These are phyloP conservation scores for Polypterus bichir DNA, from an alignment of 2,113 vertebrate genomes.

Conservation along the genomic window DNA sequence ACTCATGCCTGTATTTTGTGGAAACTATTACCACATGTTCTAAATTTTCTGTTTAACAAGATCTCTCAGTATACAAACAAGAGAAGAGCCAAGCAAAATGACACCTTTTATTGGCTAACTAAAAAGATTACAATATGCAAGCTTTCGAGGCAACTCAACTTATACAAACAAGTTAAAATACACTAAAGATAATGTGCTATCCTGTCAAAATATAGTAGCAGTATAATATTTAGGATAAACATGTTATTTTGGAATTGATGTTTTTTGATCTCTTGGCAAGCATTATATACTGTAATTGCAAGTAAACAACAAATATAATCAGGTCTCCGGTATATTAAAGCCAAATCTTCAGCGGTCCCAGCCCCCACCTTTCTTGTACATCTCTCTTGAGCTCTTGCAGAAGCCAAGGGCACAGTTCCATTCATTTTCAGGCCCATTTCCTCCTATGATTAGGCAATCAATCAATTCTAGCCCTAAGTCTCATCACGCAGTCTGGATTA, in stretches of 20 bases:
- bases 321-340: conserved; percentile 62
- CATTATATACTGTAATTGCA: conserved; percentile 61
- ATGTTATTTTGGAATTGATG: conserved; percentile 2
- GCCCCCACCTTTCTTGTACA: conserved; percentile 38
- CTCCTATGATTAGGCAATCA: conserved; percentile 74
- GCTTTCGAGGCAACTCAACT: no score
- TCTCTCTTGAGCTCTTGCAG: conserved; percentile 39
- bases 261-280: conserved; percentile 59
- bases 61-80: no score
- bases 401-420: conserved; percentile 67
- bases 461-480: conserved; percentile 73
- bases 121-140: no score
- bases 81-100: no score
- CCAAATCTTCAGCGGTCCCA: conserved; percentile 55
- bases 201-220: background rate
- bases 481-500: conserved; percentile 69
- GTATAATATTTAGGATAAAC: background rate
- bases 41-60: no score
- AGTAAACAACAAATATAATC: conserved; percentile 69
- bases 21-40: no score
- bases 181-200: no score
- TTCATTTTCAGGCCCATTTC: conserved; percentile 79
- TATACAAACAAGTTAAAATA: no score
- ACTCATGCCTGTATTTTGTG: no score
- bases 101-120: no score